Evolutionary conservation across 2,797 vertebrate species (phyloP).

Genomic region (Mormyrus proboscirostris): DNA sequence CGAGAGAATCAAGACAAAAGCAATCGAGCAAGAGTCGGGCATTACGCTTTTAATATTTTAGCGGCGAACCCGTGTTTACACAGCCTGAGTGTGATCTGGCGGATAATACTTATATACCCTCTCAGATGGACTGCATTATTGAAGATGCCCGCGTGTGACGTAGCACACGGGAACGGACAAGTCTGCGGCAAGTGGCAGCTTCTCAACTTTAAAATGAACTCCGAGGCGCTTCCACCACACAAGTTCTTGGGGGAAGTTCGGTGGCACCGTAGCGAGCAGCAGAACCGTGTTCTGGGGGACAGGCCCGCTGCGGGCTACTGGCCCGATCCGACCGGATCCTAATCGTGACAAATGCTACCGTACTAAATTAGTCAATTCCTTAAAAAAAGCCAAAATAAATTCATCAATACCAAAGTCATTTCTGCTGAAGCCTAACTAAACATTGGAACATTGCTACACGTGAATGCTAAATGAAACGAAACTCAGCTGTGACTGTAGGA

Average conservation of each 20-base stretch:
- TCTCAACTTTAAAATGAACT: neutral
- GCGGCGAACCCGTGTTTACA: neutral
- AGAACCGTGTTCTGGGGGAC: neutral
- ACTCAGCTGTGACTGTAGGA: neutral
- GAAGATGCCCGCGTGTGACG: neutral
- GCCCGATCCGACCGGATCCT: neutral
- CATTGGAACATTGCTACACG: neutral
- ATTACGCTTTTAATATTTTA: neutral
- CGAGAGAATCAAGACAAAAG: neutral
- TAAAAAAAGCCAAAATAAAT: neutral
- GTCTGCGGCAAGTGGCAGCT: neutral
- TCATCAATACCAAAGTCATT: neutral
- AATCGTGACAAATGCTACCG: slow-evolving; percentile 6
- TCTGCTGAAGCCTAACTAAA: slow-evolving; percentile 4
- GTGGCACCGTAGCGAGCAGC: neutral
- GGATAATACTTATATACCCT: neutral
- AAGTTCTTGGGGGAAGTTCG: neutral
- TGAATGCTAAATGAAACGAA: neutral
- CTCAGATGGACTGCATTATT: slow-evolving; percentile 2
- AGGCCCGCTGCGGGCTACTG: neutral
- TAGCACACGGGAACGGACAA: neutral
- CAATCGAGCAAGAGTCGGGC: slow-evolving; percentile 1
- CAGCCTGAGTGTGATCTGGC: slow-evolving; percentile 2
- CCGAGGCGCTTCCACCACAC: neutral
- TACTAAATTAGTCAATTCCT: slow-evolving; percentile 5